These are phyloP conservation scores for Octomys mimax DNA, from an alignment of 2,797 vertebrate genomes.

Conservation along the genomic window DNA sequence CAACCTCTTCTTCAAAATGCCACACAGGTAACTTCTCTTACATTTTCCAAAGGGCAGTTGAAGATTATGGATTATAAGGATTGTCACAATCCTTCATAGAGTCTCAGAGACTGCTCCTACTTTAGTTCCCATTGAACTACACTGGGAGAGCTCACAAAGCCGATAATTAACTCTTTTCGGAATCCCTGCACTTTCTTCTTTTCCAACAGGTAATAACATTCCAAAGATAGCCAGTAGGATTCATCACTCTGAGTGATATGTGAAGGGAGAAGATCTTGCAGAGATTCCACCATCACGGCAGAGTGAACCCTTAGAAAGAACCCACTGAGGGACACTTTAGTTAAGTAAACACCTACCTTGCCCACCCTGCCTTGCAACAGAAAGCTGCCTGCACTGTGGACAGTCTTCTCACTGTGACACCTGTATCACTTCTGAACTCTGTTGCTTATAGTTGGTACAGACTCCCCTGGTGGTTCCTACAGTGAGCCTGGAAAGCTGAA, in stretches of 20 bases:
- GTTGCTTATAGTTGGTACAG: background rate
- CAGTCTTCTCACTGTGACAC: background rate
- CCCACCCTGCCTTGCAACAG: background rate
- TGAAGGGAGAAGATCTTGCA: background rate
- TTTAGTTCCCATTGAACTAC: background rate
- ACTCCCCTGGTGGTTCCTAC: background rate
- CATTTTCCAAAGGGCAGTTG: background rate
- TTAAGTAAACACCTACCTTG: background rate
- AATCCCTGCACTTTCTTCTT: background rate
- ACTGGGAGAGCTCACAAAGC: background rate
- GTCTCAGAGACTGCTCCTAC: background rate
- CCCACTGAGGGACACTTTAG: background rate
- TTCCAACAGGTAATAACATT: background rate
- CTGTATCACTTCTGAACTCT: background rate
- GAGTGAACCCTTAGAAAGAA: too few relatives aligned
- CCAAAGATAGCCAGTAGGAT: background rate
- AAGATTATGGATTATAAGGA: background rate
- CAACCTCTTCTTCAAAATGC: background rate
- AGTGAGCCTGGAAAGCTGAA: background rate
- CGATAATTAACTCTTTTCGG: background rate
- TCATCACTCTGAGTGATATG: background rate
- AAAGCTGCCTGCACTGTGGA: background rate
- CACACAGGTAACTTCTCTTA: background rate
- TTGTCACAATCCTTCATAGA: background rate
- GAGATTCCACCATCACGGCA: background rate